A percentile compares a stretch with the other conserved stretches of the same genome.
Conservation (phyloP, 1,140 invertebrate species). For the Lepidurus packardi region DNA sequence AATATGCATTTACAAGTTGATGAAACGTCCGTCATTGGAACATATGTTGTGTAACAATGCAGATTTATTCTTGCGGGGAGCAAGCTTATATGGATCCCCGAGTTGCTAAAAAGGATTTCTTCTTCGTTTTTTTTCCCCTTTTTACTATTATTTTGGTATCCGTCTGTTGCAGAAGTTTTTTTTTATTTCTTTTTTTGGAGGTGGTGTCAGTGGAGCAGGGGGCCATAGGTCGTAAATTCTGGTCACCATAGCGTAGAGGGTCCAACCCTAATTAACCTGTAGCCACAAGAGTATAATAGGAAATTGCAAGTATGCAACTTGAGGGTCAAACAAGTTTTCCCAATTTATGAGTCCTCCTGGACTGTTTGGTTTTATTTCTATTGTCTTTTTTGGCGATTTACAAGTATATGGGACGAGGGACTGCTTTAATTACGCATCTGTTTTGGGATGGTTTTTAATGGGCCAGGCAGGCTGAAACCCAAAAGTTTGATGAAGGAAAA, state of each 20-base stretch:
- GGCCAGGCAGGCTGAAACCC: background rate
- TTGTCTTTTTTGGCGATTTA: background rate
- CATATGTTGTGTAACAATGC: background rate
- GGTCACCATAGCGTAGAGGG: constrained; percentile 5
- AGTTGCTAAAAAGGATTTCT: too few relatives aligned
- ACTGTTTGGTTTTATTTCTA: background rate
- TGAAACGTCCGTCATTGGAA: constrained; percentile 8
- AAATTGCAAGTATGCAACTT: background rate
- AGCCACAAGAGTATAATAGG: background rate
- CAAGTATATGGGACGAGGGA: background rate
- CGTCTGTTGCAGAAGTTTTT: background rate
- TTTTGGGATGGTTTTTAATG: constrained; percentile 8
- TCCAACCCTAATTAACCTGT: constrained; percentile 19
- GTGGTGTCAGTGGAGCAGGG: background rate
- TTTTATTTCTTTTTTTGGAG: background rate
- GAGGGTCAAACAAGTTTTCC: background rate
- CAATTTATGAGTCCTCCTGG: background rate
- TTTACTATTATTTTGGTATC: too few relatives aligned
- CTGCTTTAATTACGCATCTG: constrained; percentile 19
- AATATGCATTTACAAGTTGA: constrained; percentile 16
- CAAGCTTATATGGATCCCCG: background rate
- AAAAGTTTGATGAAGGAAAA: background rate
- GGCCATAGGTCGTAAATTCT: background rate
- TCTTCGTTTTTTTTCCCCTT: too few relatives aligned
- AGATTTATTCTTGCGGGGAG: background rate